Evolutionary conservation across 1,140 invertebrate genomes (phyloP), one percentile per base, ranked within the genome.

Genomic region (Drosophila subobscura): DNA sequence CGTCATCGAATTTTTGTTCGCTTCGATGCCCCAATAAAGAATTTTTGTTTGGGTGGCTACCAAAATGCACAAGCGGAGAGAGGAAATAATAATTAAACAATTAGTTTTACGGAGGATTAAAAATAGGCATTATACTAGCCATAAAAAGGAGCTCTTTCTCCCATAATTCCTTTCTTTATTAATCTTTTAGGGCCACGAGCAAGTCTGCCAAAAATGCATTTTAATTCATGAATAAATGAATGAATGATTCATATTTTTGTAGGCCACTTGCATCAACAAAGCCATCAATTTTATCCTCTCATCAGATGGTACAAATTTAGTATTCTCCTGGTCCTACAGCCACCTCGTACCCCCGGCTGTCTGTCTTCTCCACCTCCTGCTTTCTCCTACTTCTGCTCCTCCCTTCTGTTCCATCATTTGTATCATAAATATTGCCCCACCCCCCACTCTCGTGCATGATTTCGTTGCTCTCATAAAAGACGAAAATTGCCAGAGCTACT

Each of bases 391-490:
- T n/a, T 20, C 16, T 20, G 4, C 41, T 42, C 42, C 23, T 22
- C 54, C 50, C 50, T 33, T 22, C 16, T 7, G 51, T 14, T 37
- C 22, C 41, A 47, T 73, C 42, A 57, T 45, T 59, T 72, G 27
- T 49, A 54, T 75, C 54, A 75, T 75, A 75, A 75, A 67, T 59
- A 75, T 67, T 4, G 33, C 33, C 25, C 25, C 25, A 0, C 25
- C 40, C 50, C 54, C 54, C 71, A 29, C 58, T 47, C 50, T 41
- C 10, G 33, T 37, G 12, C 59, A 52, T 56, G 70, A 51, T 72
- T 72, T 63, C 68, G 57, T 70, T 73, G 56, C 68, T 59, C 66
- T 60, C 53, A 70, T 70, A 71, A 72, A 72, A 72, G 57, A 67
- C 47, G 41, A 60, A 67, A 60, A 60, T 50, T 22, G 44, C 46